These are phyloP conservation scores for Conops quadrifasciatus DNA, from an alignment of 2,888 invertebrate species.

Conservation along the genomic window DNA sequence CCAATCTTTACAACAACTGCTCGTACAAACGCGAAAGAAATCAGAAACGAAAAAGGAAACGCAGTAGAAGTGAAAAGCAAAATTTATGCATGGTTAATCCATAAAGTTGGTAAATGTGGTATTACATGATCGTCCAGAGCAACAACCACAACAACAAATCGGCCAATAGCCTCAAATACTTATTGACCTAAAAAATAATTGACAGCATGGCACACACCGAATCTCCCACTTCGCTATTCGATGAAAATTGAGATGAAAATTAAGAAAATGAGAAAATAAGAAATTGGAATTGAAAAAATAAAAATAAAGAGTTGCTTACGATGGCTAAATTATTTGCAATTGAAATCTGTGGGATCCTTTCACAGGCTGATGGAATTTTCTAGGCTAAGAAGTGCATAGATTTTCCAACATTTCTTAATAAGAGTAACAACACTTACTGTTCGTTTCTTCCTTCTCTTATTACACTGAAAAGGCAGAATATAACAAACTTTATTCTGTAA, in stretches of 20 bases:
- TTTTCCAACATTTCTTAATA: too few relatives aligned
- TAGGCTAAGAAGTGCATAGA: neutral
- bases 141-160: slow-evolving; percentile 1
- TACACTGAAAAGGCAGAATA: too few relatives aligned
- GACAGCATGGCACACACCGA: neutral
- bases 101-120: slow-evolving; percentile 17
- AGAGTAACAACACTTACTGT: too few relatives aligned
- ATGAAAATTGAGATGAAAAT: neutral
- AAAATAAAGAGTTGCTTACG: neutral
- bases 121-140: neutral
- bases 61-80: slow-evolving; percentile 8
- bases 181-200: slow-evolving; percentile 1
- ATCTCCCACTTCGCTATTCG: neutral
- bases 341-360: neutral
- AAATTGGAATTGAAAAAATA: neutral
- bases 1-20: neutral
- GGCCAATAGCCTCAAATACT: neutral
- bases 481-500: too few relatives aligned
- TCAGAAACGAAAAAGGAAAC: too few relatives aligned
- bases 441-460: too few relatives aligned
- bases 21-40: neutral
- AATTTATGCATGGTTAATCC: slow-evolving; percentile 24
- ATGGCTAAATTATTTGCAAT: neutral
- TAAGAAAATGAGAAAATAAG: neutral
- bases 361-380: neutral